phyloP scores from a whole-genome alignment of 2,888 invertebrate genomes.

The Drymonia ruficornis region DNA sequence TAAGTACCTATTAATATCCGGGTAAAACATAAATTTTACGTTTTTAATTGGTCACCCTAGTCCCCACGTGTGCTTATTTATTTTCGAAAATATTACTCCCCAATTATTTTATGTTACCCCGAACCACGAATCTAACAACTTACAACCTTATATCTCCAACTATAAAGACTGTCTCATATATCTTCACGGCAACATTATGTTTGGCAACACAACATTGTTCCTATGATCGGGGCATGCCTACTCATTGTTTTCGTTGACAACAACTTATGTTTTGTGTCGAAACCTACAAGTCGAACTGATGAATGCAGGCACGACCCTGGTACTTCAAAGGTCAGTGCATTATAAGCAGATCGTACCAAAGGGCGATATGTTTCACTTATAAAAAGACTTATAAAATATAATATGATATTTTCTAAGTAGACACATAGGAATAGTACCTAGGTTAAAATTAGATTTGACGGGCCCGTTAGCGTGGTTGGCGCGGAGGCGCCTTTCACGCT shows the following conservation, averaged over 20 bases:
- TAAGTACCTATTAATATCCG: too few relatives aligned
- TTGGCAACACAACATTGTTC: conserved; percentile 18
- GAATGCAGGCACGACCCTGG: conserved; percentile 30
- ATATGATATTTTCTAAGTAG: too few relatives aligned
- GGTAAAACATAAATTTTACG: neutral
- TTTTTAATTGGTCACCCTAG: conserved; percentile 11
- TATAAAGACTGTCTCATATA: neutral
- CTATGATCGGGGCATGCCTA: conserved; percentile 28
- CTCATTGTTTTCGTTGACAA: conserved; percentile 45
- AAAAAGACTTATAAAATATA: too few relatives aligned
- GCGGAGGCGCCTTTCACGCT: too few relatives aligned
- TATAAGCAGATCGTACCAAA: conserved; percentile 17
- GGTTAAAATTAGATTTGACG: too few relatives aligned
- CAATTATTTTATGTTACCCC: conserved; percentile 29
- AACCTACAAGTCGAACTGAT: conserved; percentile 34
- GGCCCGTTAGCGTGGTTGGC: too few relatives aligned
- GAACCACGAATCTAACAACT: neutral
- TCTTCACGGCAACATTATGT: neutral
- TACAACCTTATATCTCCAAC: conserved; percentile 8
- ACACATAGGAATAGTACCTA: too few relatives aligned
- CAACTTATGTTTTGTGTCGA: conserved; percentile 26
- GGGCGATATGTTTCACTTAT: neutral
- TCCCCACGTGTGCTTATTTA: conserved; percentile 28
- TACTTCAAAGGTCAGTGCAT: conserved; percentile 32
- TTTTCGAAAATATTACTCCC: conserved; percentile 32